Evolutionary conservation across 2,888 invertebrate genomes (phyloP).

Genomic region (Cantharis flavilabris): DNA sequence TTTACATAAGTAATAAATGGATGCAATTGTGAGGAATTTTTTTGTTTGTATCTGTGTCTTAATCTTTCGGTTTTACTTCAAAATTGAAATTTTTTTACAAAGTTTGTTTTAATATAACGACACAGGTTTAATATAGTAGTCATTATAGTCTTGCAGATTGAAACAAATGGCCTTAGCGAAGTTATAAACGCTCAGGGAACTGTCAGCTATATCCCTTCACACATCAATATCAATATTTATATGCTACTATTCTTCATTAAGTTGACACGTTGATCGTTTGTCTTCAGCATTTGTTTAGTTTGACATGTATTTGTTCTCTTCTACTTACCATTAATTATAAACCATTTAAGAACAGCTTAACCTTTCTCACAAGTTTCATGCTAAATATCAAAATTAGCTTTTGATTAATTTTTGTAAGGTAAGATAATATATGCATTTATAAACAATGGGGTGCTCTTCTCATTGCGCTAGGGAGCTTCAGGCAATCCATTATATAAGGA

Average conservation of each 20-base stretch:
- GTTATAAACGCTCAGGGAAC: slow-evolving; percentile 54
- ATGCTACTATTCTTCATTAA: slow-evolving; percentile 55
- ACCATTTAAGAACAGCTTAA: slow-evolving; percentile 35
- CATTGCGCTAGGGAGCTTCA: slow-evolving; percentile 41
- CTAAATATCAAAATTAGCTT: background rate
- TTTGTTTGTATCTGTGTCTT: background rate
- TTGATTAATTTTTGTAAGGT: slow-evolving; percentile 34
- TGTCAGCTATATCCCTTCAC: slow-evolving; percentile 57
- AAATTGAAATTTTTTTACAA: slow-evolving; percentile 29
- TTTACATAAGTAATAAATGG: background rate
- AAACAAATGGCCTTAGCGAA: slow-evolving; percentile 57
- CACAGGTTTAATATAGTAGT: slow-evolving; percentile 47
- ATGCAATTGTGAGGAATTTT: background rate
- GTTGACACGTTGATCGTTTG: slow-evolving; percentile 52
- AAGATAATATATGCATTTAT: slow-evolving; percentile 43
- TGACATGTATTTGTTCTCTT: slow-evolving; percentile 16
- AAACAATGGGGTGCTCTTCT: slow-evolving; percentile 49
- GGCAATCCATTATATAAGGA: slow-evolving; percentile 56
- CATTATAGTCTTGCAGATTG: slow-evolving; percentile 56
- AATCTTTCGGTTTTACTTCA: background rate
- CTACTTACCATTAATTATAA: slow-evolving; percentile 41
- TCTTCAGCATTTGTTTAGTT: slow-evolving; percentile 39
- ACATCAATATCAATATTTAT: slow-evolving; percentile 57
- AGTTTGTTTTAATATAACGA: slow-evolving; percentile 41
- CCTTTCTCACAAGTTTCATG: background rate